A percentile compares a stretch with the other conserved stretches of the same genome.
These are phyloP conservation scores for Lagorchestes hirsutus DNA, from an alignment of 2,797 vertebrate species.

Conservation along the genomic window DNA sequence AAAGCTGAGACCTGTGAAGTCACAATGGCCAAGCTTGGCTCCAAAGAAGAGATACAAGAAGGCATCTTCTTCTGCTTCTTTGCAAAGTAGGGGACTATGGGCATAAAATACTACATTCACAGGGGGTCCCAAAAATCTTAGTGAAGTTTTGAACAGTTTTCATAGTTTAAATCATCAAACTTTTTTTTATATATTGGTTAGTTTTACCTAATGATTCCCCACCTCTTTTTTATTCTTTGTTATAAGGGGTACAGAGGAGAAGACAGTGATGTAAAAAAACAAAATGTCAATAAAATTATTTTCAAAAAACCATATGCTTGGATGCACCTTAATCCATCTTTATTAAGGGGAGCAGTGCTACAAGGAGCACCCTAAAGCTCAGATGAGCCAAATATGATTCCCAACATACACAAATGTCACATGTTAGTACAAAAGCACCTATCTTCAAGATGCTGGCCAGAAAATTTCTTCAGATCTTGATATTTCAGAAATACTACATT, in stretches of 20 bases:
- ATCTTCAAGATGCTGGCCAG: slow-evolving; percentile 7
- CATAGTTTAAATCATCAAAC: neutral
- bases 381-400: neutral
- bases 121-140: neutral
- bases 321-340: neutral
- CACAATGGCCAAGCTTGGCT: neutral
- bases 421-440: neutral
- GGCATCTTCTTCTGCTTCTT: neutral
- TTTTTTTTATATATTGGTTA: neutral
- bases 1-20: neutral
- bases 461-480: too few relatives aligned
- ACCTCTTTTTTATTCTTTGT: neutral
- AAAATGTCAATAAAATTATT: neutral
- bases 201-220: neutral
- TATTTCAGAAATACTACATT: too few relatives aligned
- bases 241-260: neutral
- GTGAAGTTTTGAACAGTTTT: neutral
- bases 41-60: neutral
- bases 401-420: neutral
- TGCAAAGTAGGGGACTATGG: neutral
- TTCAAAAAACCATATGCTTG: neutral
- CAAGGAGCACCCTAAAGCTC: neutral
- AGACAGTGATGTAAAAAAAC: neutral
- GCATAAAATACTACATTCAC: neutral
- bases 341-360: neutral